Conservation (phyloP, 2,797 vertebrate genomes). For the Podargus strigoides region DNA sequence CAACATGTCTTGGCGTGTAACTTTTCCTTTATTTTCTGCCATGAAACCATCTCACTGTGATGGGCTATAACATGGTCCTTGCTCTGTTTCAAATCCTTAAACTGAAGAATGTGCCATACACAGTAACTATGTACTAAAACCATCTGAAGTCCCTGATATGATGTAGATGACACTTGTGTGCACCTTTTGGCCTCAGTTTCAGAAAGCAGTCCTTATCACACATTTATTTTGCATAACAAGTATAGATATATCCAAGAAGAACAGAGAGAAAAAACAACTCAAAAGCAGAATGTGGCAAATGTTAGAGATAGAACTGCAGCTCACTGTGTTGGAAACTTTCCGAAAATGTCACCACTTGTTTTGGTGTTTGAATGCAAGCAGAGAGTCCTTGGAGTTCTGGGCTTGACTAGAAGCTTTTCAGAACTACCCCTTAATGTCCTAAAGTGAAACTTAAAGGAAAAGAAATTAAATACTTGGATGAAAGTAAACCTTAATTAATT, state of each 20-base stretch:
- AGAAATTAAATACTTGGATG: neutral
- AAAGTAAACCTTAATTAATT: neutral
- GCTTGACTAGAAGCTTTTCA: neutral
- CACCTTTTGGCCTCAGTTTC: neutral
- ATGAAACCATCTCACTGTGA: neutral
- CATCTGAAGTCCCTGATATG: accelerated
- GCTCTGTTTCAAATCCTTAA: neutral
- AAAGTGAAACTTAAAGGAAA: neutral
- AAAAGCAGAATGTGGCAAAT: neutral
- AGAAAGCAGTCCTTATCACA: neutral
- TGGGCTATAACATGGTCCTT: neutral
- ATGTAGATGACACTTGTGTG: neutral
- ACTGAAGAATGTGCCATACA: neutral
- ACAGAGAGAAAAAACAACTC: neutral
- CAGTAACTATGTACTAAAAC: neutral
- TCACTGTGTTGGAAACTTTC: neutral
- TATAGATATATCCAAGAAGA: neutral
- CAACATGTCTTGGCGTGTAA: neutral
- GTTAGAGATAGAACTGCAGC: neutral
- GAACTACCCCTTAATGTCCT: neutral
- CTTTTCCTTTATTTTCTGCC: neutral
- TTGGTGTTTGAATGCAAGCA: neutral
- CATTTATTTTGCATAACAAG: neutral
- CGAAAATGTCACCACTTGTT: neutral
- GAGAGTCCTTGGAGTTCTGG: neutral